Evolutionary conservation across 2,888 invertebrate species (phyloP), one percentile per base, ranked within the genome.

Genomic region (Plutella xylostella): DNA sequence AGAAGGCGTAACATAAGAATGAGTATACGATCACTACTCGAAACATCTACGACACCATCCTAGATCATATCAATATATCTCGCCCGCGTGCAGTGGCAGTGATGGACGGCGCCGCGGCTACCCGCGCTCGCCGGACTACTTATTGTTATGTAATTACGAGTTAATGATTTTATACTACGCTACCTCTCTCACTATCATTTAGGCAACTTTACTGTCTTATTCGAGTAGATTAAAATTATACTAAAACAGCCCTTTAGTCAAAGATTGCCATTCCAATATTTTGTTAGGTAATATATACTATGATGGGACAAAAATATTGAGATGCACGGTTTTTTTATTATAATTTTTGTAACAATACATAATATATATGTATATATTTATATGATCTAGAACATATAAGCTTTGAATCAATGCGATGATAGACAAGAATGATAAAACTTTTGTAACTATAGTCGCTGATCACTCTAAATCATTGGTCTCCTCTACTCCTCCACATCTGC

Each of bases 1-100:
- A 72, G 72, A 74, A 78, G 78, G 79, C 78, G 60, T 73, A 80
- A 80, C 77, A 70, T 71, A 82, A 77, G 72, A 76, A 75, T 77
- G 76, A 78, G 71, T 73, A 80, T 72, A 82, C 76, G 74, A 80
- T 71, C 68, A 75, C 82, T 83, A 83, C 82, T 79, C 72, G 77
- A 77, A 80, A 80, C 80, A 82, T 65, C 82, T 82, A 82, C 80
- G 67, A 72, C 72, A 77, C 25, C 75, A 79, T 82, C 79, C 82
- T 82, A 83, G 82, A 83, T 82, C 82, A 83, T 83, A 83, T 83
- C 70, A 80, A 82, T 80, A 82, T 80, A 82, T 72, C 59, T 35
- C 22, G 40, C 67, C 69, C 68, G 70, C 71, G 35, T 21, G 43
- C 43, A 63, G 37, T 68, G 71, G 69, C 72, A 72, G 72, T 69